phyloP scores from a whole-genome alignment of 2,888 invertebrate species.

The Lampropteryx suffumata region DNA sequence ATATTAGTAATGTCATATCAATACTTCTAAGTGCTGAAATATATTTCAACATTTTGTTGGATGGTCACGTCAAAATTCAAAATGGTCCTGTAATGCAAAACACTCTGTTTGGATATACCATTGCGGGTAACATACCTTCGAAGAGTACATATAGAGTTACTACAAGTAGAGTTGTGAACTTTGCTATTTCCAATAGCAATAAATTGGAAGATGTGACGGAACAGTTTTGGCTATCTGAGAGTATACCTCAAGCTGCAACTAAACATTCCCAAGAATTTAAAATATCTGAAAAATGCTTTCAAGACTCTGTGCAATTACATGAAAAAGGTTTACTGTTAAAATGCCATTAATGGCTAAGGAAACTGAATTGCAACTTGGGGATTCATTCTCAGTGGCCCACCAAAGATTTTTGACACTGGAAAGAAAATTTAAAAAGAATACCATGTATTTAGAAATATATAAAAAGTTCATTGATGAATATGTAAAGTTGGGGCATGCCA shows the following conservation, averaged over 20 bases:
- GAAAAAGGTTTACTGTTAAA: neutral
- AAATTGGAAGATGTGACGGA: neutral
- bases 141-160: no score
- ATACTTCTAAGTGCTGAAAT: slow-evolving; percentile 1
- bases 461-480: neutral
- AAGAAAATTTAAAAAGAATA: neutral
- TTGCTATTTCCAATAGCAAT: neutral
- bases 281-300: neutral
- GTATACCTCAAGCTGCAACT: neutral
- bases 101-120: no score
- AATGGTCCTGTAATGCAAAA: neutral
- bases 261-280: neutral
- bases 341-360: neutral
- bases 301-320: neutral
- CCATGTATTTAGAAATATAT: neutral
- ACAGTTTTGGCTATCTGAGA: neutral
- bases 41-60: neutral
- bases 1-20: neutral
- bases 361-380: neutral
- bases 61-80: neutral
- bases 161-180: neutral
- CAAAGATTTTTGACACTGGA: neutral
- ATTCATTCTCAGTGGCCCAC: neutral
- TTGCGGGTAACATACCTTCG: no score
- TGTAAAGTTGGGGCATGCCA: neutral